These are phyloP conservation scores for Pollenia amentaria DNA, from an alignment of 2,888 invertebrate genomes.

Conservation along the genomic window DNA sequence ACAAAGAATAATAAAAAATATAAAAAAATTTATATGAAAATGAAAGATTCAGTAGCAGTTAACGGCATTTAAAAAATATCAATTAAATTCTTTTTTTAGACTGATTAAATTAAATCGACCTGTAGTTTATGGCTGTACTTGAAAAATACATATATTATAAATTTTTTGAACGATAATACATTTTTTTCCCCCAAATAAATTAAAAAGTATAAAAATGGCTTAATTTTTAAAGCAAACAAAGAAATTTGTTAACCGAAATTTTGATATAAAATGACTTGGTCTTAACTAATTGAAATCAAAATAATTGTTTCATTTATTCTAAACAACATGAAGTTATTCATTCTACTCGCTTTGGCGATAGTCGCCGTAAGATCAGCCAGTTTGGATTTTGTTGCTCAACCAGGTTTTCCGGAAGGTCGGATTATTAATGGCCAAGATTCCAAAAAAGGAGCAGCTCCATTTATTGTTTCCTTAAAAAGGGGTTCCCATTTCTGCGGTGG, in stretches of 20 bases:
- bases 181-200: slow-evolving; percentile 26
- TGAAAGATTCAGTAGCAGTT: background rate
- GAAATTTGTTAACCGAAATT: background rate
- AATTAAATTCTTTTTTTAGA: background rate
- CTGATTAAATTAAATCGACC: background rate
- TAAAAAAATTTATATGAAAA: background rate
- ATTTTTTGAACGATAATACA: slow-evolving; percentile 15
- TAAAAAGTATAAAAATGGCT: background rate
- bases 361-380: slow-evolving; percentile 75
- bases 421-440: slow-evolving; percentile 83
- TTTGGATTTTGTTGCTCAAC: slow-evolving; percentile 73
- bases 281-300: slow-evolving; percentile 25
- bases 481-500: slow-evolving; percentile 83
- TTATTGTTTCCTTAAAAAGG: slow-evolving; percentile 83
- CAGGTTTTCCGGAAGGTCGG: slow-evolving; percentile 79
- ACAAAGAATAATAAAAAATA: too few relatives aligned
- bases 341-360: slow-evolving; percentile 77
- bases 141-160: background rate
- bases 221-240: slow-evolving; percentile 24
- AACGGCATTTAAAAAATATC: background rate
- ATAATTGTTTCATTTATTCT: slow-evolving; percentile 32
- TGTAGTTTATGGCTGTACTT: slow-evolving; percentile 12
- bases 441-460: slow-evolving; percentile 83
- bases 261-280: slow-evolving; percentile 73
- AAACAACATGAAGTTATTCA: slow-evolving; percentile 78